phyloP scores from a whole-genome alignment of 2,113 vertebrate genomes.

The Pitta sordida region DNA sequence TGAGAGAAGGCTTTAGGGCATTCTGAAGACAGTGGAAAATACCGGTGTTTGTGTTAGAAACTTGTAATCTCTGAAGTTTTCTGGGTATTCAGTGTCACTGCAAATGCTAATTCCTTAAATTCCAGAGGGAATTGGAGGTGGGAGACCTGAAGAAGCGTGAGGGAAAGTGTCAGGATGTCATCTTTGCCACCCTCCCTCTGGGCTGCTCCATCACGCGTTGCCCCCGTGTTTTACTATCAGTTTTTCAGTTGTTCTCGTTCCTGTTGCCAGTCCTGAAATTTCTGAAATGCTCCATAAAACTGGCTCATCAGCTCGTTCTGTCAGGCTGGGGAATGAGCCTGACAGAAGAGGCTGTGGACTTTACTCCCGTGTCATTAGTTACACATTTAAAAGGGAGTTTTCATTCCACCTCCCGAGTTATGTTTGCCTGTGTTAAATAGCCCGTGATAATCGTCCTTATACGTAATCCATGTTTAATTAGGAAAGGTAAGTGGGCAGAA shows the following conservation, averaged over 20 bases:
- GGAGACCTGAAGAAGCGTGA: background rate
- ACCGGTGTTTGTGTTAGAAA: background rate
- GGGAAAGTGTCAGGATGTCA: fast-evolving
- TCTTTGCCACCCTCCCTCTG: background rate
- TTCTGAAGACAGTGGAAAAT: background rate
- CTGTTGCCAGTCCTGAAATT: background rate
- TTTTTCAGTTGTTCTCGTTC: background rate
- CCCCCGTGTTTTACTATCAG: background rate
- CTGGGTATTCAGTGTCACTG: background rate
- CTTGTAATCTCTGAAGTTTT: background rate
- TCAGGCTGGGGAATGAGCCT: background rate
- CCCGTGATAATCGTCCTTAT: background rate
- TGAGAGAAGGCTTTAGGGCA: background rate
- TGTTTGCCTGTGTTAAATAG: background rate
- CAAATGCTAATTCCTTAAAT: background rate
- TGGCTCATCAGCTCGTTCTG: background rate
- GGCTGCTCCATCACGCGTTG: background rate
- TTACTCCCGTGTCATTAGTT: background rate
- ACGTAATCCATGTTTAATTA: background rate
- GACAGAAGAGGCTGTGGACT: background rate
- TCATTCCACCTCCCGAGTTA: background rate
- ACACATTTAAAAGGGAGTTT: background rate
- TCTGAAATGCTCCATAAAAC: background rate
- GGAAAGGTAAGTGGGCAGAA: background rate
- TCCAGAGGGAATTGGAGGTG: background rate